Evolutionary conservation across 2,888 invertebrate species (phyloP).

Genomic region (Spatulosminthurus flaviceps): DNA sequence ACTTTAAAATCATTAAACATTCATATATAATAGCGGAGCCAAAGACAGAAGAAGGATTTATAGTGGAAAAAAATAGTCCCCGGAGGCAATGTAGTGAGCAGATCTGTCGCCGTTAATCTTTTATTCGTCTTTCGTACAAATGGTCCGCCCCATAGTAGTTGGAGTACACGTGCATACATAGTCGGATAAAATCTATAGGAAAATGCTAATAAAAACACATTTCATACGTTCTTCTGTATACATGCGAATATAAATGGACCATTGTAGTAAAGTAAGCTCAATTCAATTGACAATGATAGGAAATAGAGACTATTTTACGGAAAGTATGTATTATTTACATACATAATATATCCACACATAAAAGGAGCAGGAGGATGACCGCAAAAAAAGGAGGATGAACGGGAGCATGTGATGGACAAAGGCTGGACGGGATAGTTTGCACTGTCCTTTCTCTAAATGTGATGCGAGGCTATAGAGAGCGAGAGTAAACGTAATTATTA

Average conservation of each 20-base stretch:
- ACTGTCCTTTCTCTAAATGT: neutral
- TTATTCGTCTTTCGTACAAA: neutral
- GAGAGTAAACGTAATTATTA: no score
- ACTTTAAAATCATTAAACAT: no score
- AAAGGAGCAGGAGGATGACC: slow-evolving; percentile 8
- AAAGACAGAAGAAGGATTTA: no score
- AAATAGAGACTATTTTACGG: no score
- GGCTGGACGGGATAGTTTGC: neutral
- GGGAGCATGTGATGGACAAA: slow-evolving; percentile 27
- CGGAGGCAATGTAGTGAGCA: no score
- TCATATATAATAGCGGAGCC: no score
- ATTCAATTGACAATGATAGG: neutral
- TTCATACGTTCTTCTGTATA: neutral
- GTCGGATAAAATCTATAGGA: neutral
- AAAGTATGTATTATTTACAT: neutral
- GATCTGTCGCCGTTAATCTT: no score
- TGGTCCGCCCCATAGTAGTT: neutral
- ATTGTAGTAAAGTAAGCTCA: neutral
- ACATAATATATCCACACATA: no score
- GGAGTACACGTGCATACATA: no score
- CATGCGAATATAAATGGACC: neutral
- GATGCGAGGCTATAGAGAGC: no score
- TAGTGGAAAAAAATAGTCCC: no score
- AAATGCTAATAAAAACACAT: slow-evolving; percentile 7
- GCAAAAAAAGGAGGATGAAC: slow-evolving; percentile 17